Base-by-base conservation (phyloP, 2,113 vertebrate genomes). In the Epinephelus fuscoguttatus region DNA sequence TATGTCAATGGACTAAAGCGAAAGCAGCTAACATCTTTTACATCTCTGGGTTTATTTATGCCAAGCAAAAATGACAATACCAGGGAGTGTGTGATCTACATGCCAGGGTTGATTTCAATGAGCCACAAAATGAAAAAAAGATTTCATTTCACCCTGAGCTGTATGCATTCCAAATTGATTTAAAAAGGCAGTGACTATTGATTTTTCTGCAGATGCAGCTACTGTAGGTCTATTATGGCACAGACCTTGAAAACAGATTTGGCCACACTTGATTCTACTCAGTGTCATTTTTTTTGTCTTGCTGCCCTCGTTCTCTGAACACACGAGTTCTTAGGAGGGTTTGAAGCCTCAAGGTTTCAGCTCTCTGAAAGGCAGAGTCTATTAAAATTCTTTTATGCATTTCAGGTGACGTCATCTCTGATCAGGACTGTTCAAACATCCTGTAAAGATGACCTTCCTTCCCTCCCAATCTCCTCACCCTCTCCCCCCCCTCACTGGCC, bases 111-210 rank as follows among this genome's bases (percentile, higher is more conserved):
- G 62, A 66, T 56, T 77, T 77, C 37, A 67, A 47, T n/a, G 50
- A 57, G 62, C 52, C 52, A 56, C 18, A 77, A 56, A 64, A 64
- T 66, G 17, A 4, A 53, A 15, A 53, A 61, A 60, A n/a, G 2
- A 56, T 33, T n/a, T 30, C 0, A 77, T 77, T n/a, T 76, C 50
- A 53, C 47, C 49, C 21, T 21, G 15, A 47, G 52, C 52, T 56
- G 23, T 67, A 30, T 64, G 52, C 63, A 47, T 57, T 56, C 57
- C 62, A 12, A 57, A 67, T 47, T 49, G 40, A 67, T 77, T 67
- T 42, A 25, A n/a, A 76, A 56, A 56, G 52, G 52, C 40, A 57
- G 68, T 33, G 52, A 33, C 52, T 49, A 77, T 47, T 67, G 75
- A 47, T 57, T 37, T 30, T 40, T 56, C 21, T 18, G 13, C 30